A percentile compares a stretch with the other conserved stretches of the same genome.
Evolutionary conservation across 2,888 invertebrate genomes (phyloP).

Genomic region (Lissocephala sabroskyi): DNA sequence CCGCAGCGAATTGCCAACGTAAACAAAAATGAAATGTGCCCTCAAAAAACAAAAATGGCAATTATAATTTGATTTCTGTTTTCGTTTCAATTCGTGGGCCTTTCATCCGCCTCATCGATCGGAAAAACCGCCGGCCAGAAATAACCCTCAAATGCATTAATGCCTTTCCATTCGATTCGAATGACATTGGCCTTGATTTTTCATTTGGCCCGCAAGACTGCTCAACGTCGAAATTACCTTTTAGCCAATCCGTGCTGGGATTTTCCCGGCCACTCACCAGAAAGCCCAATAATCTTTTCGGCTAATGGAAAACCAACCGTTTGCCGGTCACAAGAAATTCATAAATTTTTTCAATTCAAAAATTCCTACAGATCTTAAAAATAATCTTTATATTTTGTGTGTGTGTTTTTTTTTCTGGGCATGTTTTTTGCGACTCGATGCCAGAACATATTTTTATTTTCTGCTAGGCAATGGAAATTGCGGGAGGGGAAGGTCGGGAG

Average conservation of each 20-base stretch:
- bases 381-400: background rate
- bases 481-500: no score
- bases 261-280: no score
- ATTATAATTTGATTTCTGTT: constrained; percentile 16
- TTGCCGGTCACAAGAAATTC: constrained; percentile 16
- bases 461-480: no score
- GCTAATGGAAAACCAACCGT: no score
- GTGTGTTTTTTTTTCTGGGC: background rate
- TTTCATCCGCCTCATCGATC: no score
- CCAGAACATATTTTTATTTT: no score
- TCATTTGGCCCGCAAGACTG: no score
- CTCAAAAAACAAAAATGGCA: constrained; percentile 32
- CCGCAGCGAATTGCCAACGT: background rate
- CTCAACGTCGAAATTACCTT: background rate
- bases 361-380: constrained; percentile 45
- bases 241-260: background rate
- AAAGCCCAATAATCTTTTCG: no score
- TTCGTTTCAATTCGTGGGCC: no score
- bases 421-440: background rate
- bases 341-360: constrained; percentile 40
- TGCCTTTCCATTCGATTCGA: no score
- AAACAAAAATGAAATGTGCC: constrained; percentile 4
- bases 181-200: background rate
- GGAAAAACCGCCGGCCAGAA: no score
- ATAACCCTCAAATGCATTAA: no score